These are phyloP conservation scores for Pectinophora gossypiella DNA, from an alignment of 1,140 invertebrate genomes.

Conservation along the genomic window DNA sequence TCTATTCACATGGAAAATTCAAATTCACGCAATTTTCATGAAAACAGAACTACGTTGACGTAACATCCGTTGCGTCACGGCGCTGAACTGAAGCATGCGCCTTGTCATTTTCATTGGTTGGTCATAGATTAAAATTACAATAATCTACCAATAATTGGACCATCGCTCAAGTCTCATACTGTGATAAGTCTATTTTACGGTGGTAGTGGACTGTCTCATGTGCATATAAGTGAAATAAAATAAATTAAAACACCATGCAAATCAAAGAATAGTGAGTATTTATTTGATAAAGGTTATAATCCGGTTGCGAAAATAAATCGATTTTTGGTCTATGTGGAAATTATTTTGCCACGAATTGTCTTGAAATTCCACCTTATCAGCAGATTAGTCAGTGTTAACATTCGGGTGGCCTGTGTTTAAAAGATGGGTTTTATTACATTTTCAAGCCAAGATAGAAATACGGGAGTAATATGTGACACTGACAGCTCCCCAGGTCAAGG, in stretches of 20 bases:
- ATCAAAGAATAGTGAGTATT: slow-evolving; percentile 72
- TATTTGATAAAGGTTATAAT: slow-evolving; percentile 47
- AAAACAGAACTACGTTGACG: slow-evolving; percentile 50
- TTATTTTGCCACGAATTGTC: slow-evolving; percentile 14
- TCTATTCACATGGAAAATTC: not conserved
- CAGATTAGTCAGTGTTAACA: slow-evolving; percentile 6
- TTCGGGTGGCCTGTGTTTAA: slow-evolving; percentile 1
- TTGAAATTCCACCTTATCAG: slow-evolving; percentile 25
- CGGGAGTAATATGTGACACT: slow-evolving; percentile 26
- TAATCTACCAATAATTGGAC: slow-evolving; percentile 62
- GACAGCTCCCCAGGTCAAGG: slow-evolving; percentile 40
- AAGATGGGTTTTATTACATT: not conserved
- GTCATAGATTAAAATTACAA: slow-evolving; percentile 69
- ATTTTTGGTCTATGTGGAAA: slow-evolving; percentile 44
- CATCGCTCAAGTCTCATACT: slow-evolving; percentile 63
- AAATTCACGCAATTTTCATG: not conserved
- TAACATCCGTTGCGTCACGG: slow-evolving; percentile 70
- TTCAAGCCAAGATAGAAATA: not conserved
- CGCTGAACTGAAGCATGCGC: slow-evolving; percentile 64
- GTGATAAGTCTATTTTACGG: slow-evolving; percentile 64
- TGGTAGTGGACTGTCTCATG: slow-evolving; percentile 67
- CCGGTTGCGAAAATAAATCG: slow-evolving; percentile 57
- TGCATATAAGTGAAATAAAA: slow-evolving; percentile 67
- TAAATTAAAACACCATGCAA: slow-evolving; percentile 65
- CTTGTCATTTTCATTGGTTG: slow-evolving; percentile 71